Conservation (phyloP, 2,888 invertebrate species). For the Eubasilissa splendida region DNA sequence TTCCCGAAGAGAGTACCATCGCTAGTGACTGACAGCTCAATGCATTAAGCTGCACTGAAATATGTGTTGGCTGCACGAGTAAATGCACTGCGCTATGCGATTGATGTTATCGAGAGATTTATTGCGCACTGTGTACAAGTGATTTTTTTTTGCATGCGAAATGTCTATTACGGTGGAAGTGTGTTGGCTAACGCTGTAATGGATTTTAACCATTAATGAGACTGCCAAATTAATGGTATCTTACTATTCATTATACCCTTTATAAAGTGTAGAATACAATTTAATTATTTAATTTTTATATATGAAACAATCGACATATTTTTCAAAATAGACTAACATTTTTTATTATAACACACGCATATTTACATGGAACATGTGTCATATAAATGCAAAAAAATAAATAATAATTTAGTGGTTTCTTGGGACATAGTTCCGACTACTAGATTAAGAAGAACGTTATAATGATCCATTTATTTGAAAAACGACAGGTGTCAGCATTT, state of each 20-base stretch:
- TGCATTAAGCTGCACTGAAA: conserved; percentile 38
- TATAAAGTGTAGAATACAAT: not conserved
- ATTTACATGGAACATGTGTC: no score
- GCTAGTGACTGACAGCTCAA: conserved; percentile 45
- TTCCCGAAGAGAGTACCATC: conserved; percentile 15
- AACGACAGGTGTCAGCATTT: no score
- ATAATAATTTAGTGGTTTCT: no score
- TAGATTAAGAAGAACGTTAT: no score
- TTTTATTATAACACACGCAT: no score
- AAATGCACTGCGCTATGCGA: conserved; percentile 14
- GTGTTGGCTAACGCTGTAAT: not conserved
- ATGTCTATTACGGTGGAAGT: conserved; percentile 31
- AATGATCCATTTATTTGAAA: no score
- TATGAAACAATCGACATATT: not conserved
- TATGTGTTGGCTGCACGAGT: conserved; percentile 24
- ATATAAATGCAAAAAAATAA: no score
- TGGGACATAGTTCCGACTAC: no score
- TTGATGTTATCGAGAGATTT: conserved; percentile 34
- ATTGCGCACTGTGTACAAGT: conserved; percentile 7
- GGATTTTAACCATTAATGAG: not conserved
- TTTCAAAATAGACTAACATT: not conserved
- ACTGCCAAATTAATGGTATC: not conserved
- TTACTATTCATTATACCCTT: not conserved
- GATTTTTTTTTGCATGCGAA: conserved; percentile 39
- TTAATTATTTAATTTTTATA: not conserved